Conservation (phyloP, 2,888 invertebrate genomes). For the Nemotelus pantherinus region DNA sequence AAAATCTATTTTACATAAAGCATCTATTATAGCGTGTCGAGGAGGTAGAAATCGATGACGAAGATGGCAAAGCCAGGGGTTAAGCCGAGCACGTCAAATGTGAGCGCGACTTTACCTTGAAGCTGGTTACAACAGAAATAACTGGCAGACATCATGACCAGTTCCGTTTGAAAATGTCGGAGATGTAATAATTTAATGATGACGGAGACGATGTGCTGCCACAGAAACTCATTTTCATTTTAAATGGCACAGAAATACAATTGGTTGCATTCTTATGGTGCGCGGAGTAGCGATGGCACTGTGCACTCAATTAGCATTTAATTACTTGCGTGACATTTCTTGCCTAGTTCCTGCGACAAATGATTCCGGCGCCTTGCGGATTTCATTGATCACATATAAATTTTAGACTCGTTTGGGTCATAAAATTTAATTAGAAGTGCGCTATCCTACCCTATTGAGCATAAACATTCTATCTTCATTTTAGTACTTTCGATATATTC, state of each 20-base stretch:
- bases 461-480: no score
- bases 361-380: no score
- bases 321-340: constrained; percentile 35
- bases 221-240: constrained; percentile 16
- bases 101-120: constrained; percentile 8
- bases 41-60: background rate
- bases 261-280: constrained; percentile 4
- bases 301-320: constrained; percentile 41
- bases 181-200: constrained; percentile 19
- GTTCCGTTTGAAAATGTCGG: constrained; percentile 21
- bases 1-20: constrained; percentile 17
- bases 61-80: constrained; percentile 8
- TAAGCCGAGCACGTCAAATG: background rate
- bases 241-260: constrained; percentile 20
- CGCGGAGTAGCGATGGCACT: background rate
- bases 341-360: background rate
- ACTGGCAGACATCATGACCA: constrained; percentile 13
- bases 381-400: no score
- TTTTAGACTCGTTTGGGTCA: no score
- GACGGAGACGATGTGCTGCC: constrained; percentile 4
- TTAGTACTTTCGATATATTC: no score
- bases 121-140: constrained; percentile 23
- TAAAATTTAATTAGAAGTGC: no score
- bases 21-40: constrained; percentile 1
- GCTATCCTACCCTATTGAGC: no score